Evolutionary conservation across 2,113 vertebrate species (phyloP).

Genomic region (Psilopogon haemacephalus): DNA sequence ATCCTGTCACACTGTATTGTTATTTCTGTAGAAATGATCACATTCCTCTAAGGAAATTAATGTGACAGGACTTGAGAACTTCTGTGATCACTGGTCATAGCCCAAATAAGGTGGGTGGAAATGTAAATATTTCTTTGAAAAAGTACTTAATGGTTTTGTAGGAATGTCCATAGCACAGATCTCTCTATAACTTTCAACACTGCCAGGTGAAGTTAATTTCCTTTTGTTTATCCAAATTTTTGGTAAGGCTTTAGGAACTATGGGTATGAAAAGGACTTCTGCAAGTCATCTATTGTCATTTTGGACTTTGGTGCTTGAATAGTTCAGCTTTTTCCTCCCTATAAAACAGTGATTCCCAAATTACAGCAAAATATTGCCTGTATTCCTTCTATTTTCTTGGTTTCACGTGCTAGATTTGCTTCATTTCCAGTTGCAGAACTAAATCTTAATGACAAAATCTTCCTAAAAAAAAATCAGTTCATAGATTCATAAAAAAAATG

Average conservation of each 20-base stretch:
- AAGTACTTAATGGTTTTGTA: fast-evolving
- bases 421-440: not conserved
- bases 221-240: not conserved
- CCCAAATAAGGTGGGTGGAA: not conserved
- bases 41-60: not conserved
- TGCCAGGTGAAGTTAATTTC: not conserved
- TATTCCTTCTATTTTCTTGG: not conserved
- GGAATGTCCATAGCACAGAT: not conserved
- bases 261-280: not conserved
- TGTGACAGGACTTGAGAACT: not conserved
- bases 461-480: not conserved
- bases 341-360: not conserved
- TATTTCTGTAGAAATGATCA: not conserved
- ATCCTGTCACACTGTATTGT: not conserved
- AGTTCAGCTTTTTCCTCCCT: not conserved
- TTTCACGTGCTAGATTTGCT: not conserved
- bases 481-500: too few relatives aligned
- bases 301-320: not conserved
- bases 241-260: not conserved
- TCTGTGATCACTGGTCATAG: not conserved
- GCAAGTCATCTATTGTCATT: not conserved
- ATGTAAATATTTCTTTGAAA: not conserved
- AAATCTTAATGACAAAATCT: not conserved
- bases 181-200: not conserved
- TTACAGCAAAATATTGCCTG: not conserved